These are phyloP conservation scores for Brachionus asplanchnoidis DNA, from an alignment of 1,140 invertebrate species.

Conservation along the genomic window DNA sequence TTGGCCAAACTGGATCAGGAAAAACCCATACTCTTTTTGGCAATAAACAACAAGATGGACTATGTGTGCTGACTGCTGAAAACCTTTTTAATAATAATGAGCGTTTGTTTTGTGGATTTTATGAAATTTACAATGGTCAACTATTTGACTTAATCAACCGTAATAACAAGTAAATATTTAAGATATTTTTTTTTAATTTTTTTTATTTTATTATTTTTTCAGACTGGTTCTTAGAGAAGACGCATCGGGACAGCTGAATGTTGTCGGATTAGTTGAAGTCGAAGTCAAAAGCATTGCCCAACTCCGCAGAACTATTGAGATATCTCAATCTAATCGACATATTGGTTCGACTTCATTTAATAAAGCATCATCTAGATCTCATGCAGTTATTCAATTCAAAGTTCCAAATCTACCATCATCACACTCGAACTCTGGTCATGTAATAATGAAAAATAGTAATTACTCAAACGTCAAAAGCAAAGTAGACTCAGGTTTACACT, in stretches of 20 bases:
- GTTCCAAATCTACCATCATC: conserved; percentile 42
- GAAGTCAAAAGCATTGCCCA: conserved; percentile 48
- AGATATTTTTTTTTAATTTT: neutral
- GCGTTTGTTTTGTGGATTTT: neutral
- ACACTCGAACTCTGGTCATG: neutral
- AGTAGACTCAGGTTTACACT: neutral
- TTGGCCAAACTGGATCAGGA: conserved; percentile 41
- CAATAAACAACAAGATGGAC: conserved; percentile 1
- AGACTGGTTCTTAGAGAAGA: conserved; percentile 47
- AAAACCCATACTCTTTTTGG: conserved; percentile 39
- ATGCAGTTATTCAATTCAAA: conserved; percentile 54
- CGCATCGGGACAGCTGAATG: conserved; percentile 52
- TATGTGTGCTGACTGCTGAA: neutral
- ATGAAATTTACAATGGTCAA: conserved; percentile 41
- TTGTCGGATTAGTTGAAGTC: conserved; percentile 54
- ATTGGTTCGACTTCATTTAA: conserved; percentile 51
- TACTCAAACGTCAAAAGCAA: neutral
- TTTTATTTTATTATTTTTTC: neutral
- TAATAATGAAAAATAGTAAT: neutral
- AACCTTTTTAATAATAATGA: conserved; percentile 21
- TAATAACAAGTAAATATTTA: neutral
- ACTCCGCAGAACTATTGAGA: conserved; percentile 47
- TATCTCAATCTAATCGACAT: conserved; percentile 52
- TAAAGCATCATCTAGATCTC: conserved; percentile 56
- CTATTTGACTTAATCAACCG: conserved; percentile 27